Base-by-base conservation (phyloP, 2,797 vertebrate genomes). In the Miichthys miiuy region DNA sequence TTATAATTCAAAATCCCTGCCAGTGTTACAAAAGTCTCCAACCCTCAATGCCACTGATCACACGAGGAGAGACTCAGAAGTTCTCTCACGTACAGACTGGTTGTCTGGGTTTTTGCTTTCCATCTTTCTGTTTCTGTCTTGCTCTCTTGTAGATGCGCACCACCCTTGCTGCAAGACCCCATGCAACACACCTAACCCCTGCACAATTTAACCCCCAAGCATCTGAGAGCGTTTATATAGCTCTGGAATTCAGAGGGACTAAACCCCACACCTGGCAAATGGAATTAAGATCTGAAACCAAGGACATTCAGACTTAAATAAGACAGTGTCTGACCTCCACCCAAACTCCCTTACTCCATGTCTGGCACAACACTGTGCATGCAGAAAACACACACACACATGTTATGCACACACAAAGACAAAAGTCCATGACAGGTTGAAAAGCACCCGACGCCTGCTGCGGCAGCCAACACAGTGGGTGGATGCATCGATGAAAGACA, bases 181-280 rank as follows among this genome's bases (percentile, higher is more conserved):
- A 21, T 68, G 72, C 79, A 77, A 38, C 48, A 68, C 77, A 65
- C 72, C 79, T 69, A 60, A 78, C 74, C 61, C 44, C 23, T 61
- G 61, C 51, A 42, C 77, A 60, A 64, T 77, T 75, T 72, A 78
- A 80, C 76, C 82, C 76, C 50, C 46, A 3, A 80, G 75, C 92
- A 92, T 93, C 88, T 92, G 92, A 90, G 84, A 91, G 75, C 88
- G 64, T 90, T 93, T 89, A 90, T 48, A 57, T 42, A 38, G 55
- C 77, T 79, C 73, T 72, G 80, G 85, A 89, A 88, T 86, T 87
- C 78, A 83, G 84, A 77, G 66, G 77, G 82, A 72, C 86, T 82
- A 83, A 85, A 86, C 58, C 79, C 83, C 74, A 79, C 90, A 91
- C 84, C 91, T 91, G 89, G 91, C 52, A 81, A 71, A 61, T 83